Evolutionary conservation across 2,888 invertebrate genomes (phyloP).

Genomic region (Drosophila mimica): DNA sequence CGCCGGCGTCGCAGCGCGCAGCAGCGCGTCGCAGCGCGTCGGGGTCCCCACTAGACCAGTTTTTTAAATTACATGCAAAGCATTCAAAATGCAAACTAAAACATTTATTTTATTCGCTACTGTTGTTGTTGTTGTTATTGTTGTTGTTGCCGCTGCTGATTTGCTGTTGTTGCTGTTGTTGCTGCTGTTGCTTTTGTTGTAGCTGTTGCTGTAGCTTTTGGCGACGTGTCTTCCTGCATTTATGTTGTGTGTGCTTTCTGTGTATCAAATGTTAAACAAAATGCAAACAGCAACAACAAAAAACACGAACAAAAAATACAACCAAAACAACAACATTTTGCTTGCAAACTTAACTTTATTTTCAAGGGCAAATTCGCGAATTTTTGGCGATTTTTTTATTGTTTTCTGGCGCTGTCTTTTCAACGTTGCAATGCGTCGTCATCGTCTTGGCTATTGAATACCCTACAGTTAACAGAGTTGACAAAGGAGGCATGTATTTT

Average conservation of each 20-base stretch:
- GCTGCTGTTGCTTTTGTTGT: background rate
- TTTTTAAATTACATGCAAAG: slow-evolving; percentile 82
- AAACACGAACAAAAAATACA: background rate
- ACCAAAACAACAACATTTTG: slow-evolving; percentile 38
- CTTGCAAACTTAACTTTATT: slow-evolving; percentile 75
- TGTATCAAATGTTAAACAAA: slow-evolving; percentile 76
- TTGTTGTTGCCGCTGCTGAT: slow-evolving; percentile 16
- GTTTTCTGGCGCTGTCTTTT: slow-evolving; percentile 32
- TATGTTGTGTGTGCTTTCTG: slow-evolving; percentile 46
- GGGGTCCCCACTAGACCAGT: slow-evolving; percentile 77
- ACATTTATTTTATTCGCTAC: slow-evolving; percentile 72
- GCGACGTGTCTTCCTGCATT: slow-evolving; percentile 77
- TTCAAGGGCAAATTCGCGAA: slow-evolving; percentile 75
- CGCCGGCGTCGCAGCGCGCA: slow-evolving; percentile 16
- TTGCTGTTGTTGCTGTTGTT: slow-evolving; percentile 3
- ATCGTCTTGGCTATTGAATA: slow-evolving; percentile 45
- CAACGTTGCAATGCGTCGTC: slow-evolving; percentile 63
- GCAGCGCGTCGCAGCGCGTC: slow-evolving; percentile 1
- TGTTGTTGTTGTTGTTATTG: slow-evolving; percentile 2
- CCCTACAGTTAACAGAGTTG: slow-evolving; percentile 34
- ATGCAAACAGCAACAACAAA: slow-evolving; percentile 71
- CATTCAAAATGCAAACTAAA: slow-evolving; percentile 80
- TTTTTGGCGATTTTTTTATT: slow-evolving; percentile 37
- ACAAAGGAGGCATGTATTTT: background rate
- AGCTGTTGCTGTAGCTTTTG: slow-evolving; percentile 28